Evolutionary conservation across 2,113 vertebrate genomes (phyloP).

Genomic region (Serinus canaria): DNA sequence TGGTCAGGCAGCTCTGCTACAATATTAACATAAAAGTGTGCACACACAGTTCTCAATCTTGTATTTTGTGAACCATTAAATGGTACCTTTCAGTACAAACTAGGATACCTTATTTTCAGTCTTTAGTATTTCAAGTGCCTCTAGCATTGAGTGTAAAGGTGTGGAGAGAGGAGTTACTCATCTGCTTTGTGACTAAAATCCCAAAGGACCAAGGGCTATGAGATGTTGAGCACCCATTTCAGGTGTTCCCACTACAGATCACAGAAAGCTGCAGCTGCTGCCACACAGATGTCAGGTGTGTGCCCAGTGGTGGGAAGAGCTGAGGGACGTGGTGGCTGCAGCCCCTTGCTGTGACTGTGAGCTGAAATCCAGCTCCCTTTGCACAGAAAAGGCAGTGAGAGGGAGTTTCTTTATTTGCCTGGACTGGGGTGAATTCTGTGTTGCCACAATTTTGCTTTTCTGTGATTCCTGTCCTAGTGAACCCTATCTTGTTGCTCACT

Average conservation of each 20-base stretch:
- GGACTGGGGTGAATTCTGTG: not conserved
- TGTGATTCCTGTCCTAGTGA: not conserved
- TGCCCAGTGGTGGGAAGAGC: not conserved
- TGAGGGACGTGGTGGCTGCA: not conserved
- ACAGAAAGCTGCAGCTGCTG: not conserved
- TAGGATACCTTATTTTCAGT: not conserved
- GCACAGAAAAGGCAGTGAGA: not conserved
- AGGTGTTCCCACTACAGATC: not conserved
- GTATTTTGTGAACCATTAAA: not conserved
- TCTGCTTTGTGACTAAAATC: not conserved
- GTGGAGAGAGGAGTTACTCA: not conserved
- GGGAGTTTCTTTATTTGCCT: not conserved
- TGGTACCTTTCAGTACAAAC: not conserved
- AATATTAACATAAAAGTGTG: not conserved
- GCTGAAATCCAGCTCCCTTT: not conserved
- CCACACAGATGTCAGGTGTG: not conserved
- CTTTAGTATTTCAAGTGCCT: not conserved
- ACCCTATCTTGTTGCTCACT: not conserved
- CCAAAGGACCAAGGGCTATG: not conserved
- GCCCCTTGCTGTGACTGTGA: not conserved
- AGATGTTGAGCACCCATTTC: not conserved
- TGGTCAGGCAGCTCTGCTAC: not conserved
- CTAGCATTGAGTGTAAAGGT: not conserved
- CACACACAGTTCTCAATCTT: not conserved
- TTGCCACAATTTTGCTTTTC: not conserved